phyloP scores from a whole-genome alignment of 2,113 vertebrate species.

The Oncorhynchus gorbuscha region DNA sequence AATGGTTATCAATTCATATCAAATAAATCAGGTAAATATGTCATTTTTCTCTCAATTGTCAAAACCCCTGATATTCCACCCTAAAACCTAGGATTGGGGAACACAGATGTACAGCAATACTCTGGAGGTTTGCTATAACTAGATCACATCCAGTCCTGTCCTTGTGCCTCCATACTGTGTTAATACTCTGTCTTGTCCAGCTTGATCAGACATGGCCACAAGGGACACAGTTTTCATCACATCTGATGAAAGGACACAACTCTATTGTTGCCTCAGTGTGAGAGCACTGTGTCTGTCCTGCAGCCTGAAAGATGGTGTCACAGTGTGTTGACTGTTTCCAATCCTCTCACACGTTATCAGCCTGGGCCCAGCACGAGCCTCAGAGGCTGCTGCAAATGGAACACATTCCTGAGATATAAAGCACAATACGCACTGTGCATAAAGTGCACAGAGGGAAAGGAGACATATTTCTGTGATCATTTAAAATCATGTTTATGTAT shows the following conservation, averaged over 20 bases:
- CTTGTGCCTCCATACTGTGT: constrained; percentile 34
- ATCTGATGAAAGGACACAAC: constrained; percentile 49
- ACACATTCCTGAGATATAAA: neutral
- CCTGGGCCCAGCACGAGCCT: constrained; percentile 6
- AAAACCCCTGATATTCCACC: too few relatives aligned
- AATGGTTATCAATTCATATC: too few relatives aligned
- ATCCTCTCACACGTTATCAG: constrained; percentile 25
- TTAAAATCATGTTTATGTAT: constrained; percentile 15
- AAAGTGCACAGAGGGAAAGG: constrained; percentile 18
- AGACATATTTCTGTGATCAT: constrained; percentile 12
- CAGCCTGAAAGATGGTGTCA: constrained; percentile 40
- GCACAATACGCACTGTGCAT: constrained; percentile 12
- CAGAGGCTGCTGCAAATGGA: too few relatives aligned
- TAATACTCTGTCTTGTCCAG: constrained; percentile 29
- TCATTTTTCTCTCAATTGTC: too few relatives aligned
- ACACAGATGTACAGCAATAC: too few relatives aligned
- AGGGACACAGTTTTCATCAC: constrained; percentile 43
- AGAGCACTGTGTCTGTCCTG: constrained; percentile 37
- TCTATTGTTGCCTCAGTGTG: constrained; percentile 63
- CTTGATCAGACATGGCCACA: constrained; percentile 44
- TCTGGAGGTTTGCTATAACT: neutral
- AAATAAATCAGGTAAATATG: too few relatives aligned
- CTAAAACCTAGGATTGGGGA: too few relatives aligned
- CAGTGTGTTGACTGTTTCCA: constrained; percentile 21
- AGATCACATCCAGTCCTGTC: constrained; percentile 9